Base-by-base conservation (phyloP, 2,888 invertebrate genomes). In the Ptychoptera albimana region DNA sequence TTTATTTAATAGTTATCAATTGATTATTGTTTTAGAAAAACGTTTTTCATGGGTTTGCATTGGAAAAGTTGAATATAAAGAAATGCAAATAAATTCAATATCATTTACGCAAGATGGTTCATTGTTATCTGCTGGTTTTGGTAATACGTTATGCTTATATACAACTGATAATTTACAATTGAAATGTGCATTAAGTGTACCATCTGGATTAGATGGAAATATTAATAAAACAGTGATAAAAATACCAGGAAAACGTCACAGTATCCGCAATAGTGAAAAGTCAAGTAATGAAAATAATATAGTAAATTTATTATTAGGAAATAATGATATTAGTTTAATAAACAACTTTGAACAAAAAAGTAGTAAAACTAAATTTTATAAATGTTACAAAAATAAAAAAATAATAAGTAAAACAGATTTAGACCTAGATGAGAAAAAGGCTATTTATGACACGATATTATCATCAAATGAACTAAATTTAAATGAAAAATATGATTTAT, bases 41-140 rank as follows among this genome's bases (percentile, higher is more conserved):
- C n/a, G 32, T 9, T 32, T n/a, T n/a, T 11, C 70, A 47, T 86
- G 86, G 85, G 67, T 60, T 46, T 82, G 81, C 56, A 68, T 73
- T 31, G 73, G 72, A 29, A 66, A 73, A 15, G 77, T 77, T 1
- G 71, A 64, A 46, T 85, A 80, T 53, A 70, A 75, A 42, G 66
- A 75, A 50, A 58, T 76, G 13, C 60, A 70, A 1, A 69, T 77
- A 15, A 67, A 69, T 14, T 70, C 72, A 36, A 66, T 77, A 2
- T 71, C 71, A 38, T 85, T 85, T 61, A 78, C 82, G 1, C 67
- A 71, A 46, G 86, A 87, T 60, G 83, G 83, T n/a, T 82, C 85
- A 1, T 58, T 85, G 16, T 56, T 87, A 37, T 82, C 77, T 6
- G 77, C 80, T 11, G 75, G 74, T 9, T 86, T 79, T 63, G 75